Evolutionary conservation across 2,113 vertebrate genomes (phyloP).

Genomic region (Sakesphorus luctuosus): DNA sequence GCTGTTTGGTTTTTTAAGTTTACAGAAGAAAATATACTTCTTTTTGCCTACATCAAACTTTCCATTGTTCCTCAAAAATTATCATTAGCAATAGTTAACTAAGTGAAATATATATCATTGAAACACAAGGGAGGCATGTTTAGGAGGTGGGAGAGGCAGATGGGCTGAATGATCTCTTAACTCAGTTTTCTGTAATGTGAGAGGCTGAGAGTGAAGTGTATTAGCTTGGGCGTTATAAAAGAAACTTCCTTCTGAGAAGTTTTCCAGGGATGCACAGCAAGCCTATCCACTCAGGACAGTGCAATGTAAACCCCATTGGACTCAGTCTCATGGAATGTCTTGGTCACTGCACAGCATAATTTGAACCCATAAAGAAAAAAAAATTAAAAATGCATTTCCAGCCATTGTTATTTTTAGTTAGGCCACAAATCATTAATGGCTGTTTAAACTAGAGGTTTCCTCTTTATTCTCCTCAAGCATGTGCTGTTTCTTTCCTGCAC

Average conservation of each 20-base stretch:
- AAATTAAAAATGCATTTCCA: background rate
- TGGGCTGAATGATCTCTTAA: constrained; percentile 8
- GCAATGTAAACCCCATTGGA: background rate
- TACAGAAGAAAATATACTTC: background rate
- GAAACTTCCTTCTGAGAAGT: background rate
- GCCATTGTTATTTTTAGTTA: constrained; percentile 28
- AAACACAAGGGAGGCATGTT: background rate
- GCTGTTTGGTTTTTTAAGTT: background rate
- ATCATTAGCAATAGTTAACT: background rate
- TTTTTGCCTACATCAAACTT: background rate
- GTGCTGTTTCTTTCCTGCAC: background rate
- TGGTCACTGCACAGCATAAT: background rate
- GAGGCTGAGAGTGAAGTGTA: background rate
- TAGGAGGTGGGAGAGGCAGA: background rate
- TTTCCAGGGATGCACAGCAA: background rate
- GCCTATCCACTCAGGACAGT: background rate
- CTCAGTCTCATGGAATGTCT: background rate
- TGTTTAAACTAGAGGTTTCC: background rate
- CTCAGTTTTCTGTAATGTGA: constrained; percentile 7
- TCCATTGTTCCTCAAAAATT: background rate
- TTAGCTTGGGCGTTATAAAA: background rate
- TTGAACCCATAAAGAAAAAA: background rate
- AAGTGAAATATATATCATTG: background rate
- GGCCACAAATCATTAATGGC: constrained; percentile 21
- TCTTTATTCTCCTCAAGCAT: background rate